Percentiles rank a stretch among this genome's conserved stretches.
Conservation (phyloP, 2,797 vertebrate genomes). For the Sebastes hopkinsi region DNA sequence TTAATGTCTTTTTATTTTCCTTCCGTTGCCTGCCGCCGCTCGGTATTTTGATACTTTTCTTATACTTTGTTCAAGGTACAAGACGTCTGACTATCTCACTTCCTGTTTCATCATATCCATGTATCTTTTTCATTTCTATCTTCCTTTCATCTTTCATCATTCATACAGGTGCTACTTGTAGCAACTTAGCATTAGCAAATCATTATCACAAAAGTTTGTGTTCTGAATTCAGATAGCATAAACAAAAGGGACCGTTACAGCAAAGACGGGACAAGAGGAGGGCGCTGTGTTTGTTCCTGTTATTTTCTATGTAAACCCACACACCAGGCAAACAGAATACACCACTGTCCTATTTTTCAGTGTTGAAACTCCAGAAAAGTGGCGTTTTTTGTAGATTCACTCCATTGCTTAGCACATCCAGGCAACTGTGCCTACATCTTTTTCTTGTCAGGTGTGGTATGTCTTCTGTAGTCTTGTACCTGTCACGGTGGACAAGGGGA, state of each 20-base stretch:
- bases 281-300: not conserved
- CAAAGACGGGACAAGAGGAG: not conserved
- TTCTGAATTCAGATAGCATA: not conserved
- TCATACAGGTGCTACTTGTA: not conserved
- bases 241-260: not conserved
- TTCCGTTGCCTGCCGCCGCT: not conserved
- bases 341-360: not conserved
- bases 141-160: not conserved
- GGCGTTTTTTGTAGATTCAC: not conserved
- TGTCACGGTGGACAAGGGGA: not conserved
- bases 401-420: not conserved
- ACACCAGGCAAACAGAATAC: not conserved
- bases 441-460: not conserved
- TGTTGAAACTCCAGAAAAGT: not conserved
- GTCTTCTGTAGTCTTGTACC: constrained; percentile 3
- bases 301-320: constrained; percentile 1
- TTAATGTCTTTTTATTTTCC: not conserved
- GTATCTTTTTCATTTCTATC: not conserved
- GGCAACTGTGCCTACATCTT: not conserved
- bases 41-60: not conserved
- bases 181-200: not conserved
- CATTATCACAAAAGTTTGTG: not conserved
- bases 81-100: not conserved
- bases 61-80: not conserved
- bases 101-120: not conserved